These are phyloP conservation scores for Gopherus evgoodei DNA, from an alignment of 2,113 vertebrate genomes.

Conservation along the genomic window DNA sequence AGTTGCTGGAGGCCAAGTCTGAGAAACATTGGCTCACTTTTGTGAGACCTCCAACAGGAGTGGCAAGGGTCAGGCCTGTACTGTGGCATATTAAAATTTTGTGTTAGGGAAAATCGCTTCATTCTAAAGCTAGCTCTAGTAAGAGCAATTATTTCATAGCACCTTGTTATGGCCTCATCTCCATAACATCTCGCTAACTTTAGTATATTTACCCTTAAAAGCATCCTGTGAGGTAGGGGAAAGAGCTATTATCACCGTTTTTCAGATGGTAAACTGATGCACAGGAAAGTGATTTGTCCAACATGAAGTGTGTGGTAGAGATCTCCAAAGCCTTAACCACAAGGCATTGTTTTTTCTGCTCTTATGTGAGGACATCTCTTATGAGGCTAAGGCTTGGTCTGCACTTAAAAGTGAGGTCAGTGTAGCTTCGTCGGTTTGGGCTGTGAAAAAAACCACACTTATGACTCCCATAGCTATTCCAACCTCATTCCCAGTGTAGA, in stretches of 20 bases:
- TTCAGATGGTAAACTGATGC: background rate
- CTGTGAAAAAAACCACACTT: background rate
- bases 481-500: background rate
- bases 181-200: background rate
- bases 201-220: background rate
- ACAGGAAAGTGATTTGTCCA: background rate
- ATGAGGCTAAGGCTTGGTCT: too few relatives aligned
- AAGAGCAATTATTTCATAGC: background rate
- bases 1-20: background rate
- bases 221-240: background rate
- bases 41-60: slow-evolving; percentile 12
- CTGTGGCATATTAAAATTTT: background rate
- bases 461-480: background rate
- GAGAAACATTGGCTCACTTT: slow-evolving; percentile 10
- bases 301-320: background rate
- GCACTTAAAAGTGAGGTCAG: background rate
- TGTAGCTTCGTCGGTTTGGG: background rate
- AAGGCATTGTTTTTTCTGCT: background rate
- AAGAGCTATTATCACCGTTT: background rate
- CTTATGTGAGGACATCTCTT: background rate
- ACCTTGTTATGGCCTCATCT: background rate
- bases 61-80: background rate
- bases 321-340: background rate
- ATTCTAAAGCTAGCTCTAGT: background rate
- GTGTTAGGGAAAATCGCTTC: background rate